Evolutionary conservation across 2,888 invertebrate genomes (phyloP), one percentile per base, ranked within the genome.

Genomic region (Augiades crinisus): DNA sequence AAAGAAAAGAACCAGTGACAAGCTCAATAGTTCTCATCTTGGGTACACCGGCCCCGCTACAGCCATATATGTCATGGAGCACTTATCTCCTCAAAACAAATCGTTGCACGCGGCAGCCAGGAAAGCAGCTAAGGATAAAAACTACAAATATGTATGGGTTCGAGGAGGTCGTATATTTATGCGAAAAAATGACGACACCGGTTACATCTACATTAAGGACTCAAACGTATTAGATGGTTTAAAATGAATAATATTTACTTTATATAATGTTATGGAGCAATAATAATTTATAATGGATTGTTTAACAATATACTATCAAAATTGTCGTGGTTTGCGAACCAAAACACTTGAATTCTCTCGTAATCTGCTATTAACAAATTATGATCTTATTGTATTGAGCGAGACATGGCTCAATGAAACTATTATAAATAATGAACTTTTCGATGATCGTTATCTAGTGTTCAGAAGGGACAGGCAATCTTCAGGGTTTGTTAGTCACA

Each of bases 371-470:
- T 21, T 38, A 21, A 33, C 21, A 13, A 31, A 33, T n/a, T 54
- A 38, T 22, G 54, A 49, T 14, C 10, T 49, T 7, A 49, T 54
- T 14, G 16, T 22, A 12, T 27, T 54, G 5, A 33, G 17, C 2
- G 45, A 54, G 36, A 54, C 46, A 2, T 50, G 46, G 45, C 14
- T 45, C 10, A 21, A 34, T 30, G 41, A 41, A 21, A 33, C 24
- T 2, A 27, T 46, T 4, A 19, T 33, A 17, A 24, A 38, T 40
- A 7, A 16, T 1, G 50, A 54, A 21, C 22, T 34, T 1, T 50
- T 54, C 14, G 54, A 54, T 38, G 22, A 19, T 16, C 31, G 50
- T 12, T 54, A 54, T 8, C 14, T 27, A 12, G 47, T 50, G 1
- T 54, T 34, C 13, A 14, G 50, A 7, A 19, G 54, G 10, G 50